Evolutionary conservation across 1,140 invertebrate species (phyloP).

Genomic region (Pseudomyrmex pallidus): DNA sequence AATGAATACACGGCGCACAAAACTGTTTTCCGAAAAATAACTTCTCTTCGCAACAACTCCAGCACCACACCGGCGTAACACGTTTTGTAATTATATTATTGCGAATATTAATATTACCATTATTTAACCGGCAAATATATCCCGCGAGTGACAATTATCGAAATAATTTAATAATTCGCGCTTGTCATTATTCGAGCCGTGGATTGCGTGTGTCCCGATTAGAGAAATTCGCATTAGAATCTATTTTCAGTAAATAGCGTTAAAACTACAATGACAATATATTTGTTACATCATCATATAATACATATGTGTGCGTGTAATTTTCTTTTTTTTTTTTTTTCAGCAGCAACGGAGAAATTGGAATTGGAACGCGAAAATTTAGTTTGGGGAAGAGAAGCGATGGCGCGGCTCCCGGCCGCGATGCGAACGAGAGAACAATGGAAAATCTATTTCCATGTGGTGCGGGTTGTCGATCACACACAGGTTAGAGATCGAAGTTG

Average conservation of each 20-base stretch:
- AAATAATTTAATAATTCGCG: conserved; percentile 12
- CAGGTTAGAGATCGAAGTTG: background rate
- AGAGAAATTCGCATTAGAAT: background rate
- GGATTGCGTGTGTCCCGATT: background rate
- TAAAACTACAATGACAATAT: no score
- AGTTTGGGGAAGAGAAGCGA: conserved; percentile 2
- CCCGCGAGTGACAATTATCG: no score
- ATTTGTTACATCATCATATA: no score
- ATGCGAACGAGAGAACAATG: conserved; percentile 6
- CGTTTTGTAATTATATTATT: background rate
- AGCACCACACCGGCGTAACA: background rate
- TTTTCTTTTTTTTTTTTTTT: no score
- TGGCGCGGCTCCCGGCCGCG: background rate
- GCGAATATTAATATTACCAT: no score
- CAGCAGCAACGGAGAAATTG: background rate
- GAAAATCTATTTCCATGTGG: background rate
- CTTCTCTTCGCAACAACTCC: background rate
- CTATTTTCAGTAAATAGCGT: background rate
- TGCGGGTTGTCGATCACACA: conserved; percentile 38
- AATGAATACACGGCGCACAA: background rate
- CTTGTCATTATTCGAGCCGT: background rate
- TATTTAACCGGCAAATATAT: no score
- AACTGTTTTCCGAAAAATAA: conserved; percentile 3
- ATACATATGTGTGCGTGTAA: no score
- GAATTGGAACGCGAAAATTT: conserved; percentile 40